Evolutionary conservation across 2,113 vertebrate species (phyloP).

Genomic region (Limanda limanda): DNA sequence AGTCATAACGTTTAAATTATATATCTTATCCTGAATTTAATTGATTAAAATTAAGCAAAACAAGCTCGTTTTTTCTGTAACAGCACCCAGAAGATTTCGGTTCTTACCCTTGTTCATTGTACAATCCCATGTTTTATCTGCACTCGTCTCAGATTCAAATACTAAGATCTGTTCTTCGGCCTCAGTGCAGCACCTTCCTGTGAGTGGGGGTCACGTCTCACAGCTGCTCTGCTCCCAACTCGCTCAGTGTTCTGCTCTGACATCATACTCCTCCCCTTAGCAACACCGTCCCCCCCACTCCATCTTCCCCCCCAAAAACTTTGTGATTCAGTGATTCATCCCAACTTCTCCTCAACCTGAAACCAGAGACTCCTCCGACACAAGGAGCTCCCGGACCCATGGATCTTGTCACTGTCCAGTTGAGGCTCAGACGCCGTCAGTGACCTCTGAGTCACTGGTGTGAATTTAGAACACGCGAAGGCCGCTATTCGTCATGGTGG

Average conservation of each 20-base stretch:
- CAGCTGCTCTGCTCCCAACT: background rate
- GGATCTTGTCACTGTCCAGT: slow-evolving; percentile 19
- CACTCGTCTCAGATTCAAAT: background rate
- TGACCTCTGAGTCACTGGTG: slow-evolving; percentile 2
- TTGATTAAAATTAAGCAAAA: background rate
- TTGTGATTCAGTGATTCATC: slow-evolving; percentile 56
- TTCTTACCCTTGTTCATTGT: slow-evolving; percentile 67
- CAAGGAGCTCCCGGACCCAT: slow-evolving; percentile 22
- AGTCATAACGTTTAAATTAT: too few species aligned
- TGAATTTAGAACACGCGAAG: background rate
- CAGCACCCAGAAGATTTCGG: background rate
- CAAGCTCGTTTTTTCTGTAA: background rate
- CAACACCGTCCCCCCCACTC: background rate
- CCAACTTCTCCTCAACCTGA: slow-evolving; percentile 43
- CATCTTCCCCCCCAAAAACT: background rate
- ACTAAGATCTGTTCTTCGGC: background rate
- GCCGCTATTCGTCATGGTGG: too few species aligned
- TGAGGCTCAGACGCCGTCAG: slow-evolving; percentile 5
- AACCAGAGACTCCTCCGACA: slow-evolving; percentile 50
- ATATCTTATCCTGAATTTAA: too few species aligned
- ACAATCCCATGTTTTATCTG: slow-evolving; percentile 63
- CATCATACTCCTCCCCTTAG: background rate
- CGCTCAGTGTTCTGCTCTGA: slow-evolving; percentile 8
- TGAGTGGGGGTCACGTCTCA: background rate
- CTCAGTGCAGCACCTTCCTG: background rate